phyloP scores from a whole-genome alignment of 2,888 invertebrate species.

The Apodemia duryi region DNA sequence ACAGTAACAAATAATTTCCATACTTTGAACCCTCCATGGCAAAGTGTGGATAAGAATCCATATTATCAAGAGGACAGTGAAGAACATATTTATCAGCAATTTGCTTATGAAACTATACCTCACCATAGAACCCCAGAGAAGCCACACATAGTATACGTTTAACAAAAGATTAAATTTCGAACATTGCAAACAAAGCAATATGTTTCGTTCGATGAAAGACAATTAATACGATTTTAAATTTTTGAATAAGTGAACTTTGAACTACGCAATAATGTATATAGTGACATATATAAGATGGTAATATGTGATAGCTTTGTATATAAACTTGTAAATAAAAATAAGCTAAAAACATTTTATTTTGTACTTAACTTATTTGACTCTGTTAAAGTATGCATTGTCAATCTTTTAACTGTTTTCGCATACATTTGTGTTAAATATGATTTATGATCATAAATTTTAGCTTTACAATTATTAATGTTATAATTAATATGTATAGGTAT shows the following conservation, averaged over 20 bases:
- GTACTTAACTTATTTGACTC: slow-evolving; percentile 68
- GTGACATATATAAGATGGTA: slow-evolving; percentile 70
- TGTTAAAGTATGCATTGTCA: slow-evolving; percentile 37
- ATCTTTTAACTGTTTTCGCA: slow-evolving; percentile 25
- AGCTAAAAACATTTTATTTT: slow-evolving; percentile 60
- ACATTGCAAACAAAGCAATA: slow-evolving; percentile 60
- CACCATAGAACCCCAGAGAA: slow-evolving; percentile 76
- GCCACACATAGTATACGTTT: slow-evolving; percentile 81
- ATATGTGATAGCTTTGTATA: slow-evolving; percentile 78
- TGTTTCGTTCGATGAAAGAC: slow-evolving; percentile 51
- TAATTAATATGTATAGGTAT: slow-evolving; percentile 11
- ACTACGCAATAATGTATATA: slow-evolving; percentile 77
- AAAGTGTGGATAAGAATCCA: slow-evolving; percentile 71
- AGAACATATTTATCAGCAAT: slow-evolving; percentile 75
- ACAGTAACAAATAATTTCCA: slow-evolving; percentile 75
- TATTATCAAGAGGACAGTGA: slow-evolving; percentile 72
- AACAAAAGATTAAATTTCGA: slow-evolving; percentile 69
- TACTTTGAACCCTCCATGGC: slow-evolving; percentile 74
- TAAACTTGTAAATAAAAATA: slow-evolving; percentile 71
- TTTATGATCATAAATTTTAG: slow-evolving; percentile 17
- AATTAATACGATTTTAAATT: slow-evolving; percentile 28
- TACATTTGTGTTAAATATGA: slow-evolving; percentile 17
- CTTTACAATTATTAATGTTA: slow-evolving; percentile 17
- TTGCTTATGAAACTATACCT: slow-evolving; percentile 74
- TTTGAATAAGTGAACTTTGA: slow-evolving; percentile 52